Conservation (phyloP, 1,140 invertebrate genomes). For the Diorhabda elongata region DNA sequence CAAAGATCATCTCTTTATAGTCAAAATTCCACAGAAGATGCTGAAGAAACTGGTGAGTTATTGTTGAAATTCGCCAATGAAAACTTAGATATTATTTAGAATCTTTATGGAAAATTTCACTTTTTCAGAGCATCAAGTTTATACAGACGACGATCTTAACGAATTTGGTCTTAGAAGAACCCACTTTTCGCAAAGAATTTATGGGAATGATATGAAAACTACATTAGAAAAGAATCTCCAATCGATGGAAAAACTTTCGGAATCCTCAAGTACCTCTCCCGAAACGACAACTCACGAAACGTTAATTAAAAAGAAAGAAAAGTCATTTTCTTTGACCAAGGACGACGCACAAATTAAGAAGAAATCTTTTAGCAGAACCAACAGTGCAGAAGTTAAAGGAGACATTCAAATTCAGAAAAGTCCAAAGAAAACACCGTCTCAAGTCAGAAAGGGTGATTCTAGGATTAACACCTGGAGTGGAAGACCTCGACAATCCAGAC, state of each 20-base stretch:
- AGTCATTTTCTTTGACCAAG: slow-evolving; percentile 11
- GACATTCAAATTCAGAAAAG: slow-evolving; percentile 41
- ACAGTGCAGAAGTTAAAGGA: slow-evolving; percentile 32
- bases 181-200: slow-evolving; percentile 55
- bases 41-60: slow-evolving; percentile 60
- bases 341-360: background rate
- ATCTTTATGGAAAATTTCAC: background rate
- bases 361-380: slow-evolving; percentile 41
- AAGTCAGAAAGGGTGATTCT: slow-evolving; percentile 46
- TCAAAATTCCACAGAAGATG: slow-evolving; percentile 63
- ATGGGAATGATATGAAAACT: slow-evolving; percentile 50
- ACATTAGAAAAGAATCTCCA: slow-evolving; percentile 41
- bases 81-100: background rate
- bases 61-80: too few species aligned
- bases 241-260: slow-evolving; percentile 26
- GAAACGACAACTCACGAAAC: slow-evolving; percentile 44
- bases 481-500: slow-evolving; percentile 53
- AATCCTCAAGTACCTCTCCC: slow-evolving; percentile 19
- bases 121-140: slow-evolving; percentile 43
- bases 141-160: slow-evolving; percentile 59
- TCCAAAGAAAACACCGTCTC: slow-evolving; percentile 47
- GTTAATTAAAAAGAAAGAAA: slow-evolving; percentile 17
- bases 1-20: slow-evolving; percentile 61
- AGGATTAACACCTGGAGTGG: slow-evolving; percentile 71
- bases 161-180: slow-evolving; percentile 65